Base-by-base conservation (phyloP, 2,113 vertebrate genomes). In the Amblyopsis rosae region DNA sequence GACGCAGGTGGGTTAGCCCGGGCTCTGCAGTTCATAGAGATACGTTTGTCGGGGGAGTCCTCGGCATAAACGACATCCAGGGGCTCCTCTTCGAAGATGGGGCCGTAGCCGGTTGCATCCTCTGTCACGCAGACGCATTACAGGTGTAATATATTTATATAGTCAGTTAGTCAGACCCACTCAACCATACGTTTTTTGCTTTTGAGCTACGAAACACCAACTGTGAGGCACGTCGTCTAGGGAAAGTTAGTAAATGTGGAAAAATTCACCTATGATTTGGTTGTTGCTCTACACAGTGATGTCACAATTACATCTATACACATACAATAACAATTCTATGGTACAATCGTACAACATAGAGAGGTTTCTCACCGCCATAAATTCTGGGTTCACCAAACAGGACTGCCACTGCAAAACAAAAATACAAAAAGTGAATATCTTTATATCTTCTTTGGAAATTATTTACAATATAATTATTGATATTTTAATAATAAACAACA, bases 31-130 rank as follows among this genome's bases (percentile, higher is more conserved):
- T 98, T 99, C 90, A 99, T 94, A 32, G 97, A 96, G 76, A 99
- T 95, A 76, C 95, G 95, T 66, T 89, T 93, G 82, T 99, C 98
- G 0, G 95, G 94, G 1, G 96, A 98, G 82, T 98, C 97, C 79
- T 98, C 96, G 5, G 93, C 94, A 76, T 99, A 98, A 74, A 99
- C 94, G 10, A 96, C 96, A 85, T 99, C 95, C 53, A 97, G 92
- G 3, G 98, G 98, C 48, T 99, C 96, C 74, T 99, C 98, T 87
- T 99, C 96, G 93, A 99, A 99, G 85, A 99, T 94, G 0, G 98
- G 98, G 13, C 98, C 98, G 72, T 96, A 98, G 63, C 96, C 95
- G 86, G 95, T 98, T 55, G 95, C 95, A 72, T 98, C 97, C 69
- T 99, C 98, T 95, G 90, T 84, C 75, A 58, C 6, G 60, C 11